A percentile compares a stretch with the other conserved stretches of the same genome.
These are phyloP conservation scores for Drosophila tanythrix DNA, from an alignment of 2,888 invertebrate species.

Conservation along the genomic window DNA sequence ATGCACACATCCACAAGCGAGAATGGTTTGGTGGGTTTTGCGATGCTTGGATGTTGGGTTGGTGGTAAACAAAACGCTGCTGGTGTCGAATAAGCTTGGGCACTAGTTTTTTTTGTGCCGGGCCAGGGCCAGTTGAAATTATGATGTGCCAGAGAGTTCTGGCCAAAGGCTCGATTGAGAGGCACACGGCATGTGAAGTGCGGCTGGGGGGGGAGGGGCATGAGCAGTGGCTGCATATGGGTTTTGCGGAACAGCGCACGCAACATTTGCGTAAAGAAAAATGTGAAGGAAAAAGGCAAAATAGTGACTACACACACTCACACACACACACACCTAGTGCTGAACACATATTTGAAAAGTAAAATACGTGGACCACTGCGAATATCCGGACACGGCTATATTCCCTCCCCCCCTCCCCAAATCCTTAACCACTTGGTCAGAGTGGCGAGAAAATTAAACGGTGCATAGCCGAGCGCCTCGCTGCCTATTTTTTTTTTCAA, in stretches of 20 bases:
- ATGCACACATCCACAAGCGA: background rate
- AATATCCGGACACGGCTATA: slow-evolving; percentile 56
- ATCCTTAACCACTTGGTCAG: slow-evolving; percentile 34
- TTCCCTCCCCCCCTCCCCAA: background rate
- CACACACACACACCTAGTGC: slow-evolving; percentile 53
- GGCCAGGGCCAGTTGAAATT: slow-evolving; percentile 65
- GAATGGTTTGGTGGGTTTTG: background rate
- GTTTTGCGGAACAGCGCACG: slow-evolving; percentile 50
- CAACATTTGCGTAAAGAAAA: slow-evolving; percentile 67
- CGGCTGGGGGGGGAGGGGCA: background rate
- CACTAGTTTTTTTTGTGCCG: slow-evolving; percentile 69
- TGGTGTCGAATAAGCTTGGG: slow-evolving; percentile 70
- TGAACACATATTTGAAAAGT: slow-evolving; percentile 78
- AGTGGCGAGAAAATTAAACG: slow-evolving; percentile 75
- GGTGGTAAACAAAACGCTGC: slow-evolving; percentile 55
- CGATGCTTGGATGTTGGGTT: background rate
- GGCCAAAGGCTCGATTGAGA: slow-evolving; percentile 50
- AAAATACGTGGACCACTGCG: slow-evolving; percentile 74
- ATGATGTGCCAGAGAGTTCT: slow-evolving; percentile 68
- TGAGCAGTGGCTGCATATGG: slow-evolving; percentile 16
- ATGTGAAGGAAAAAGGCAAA: slow-evolving; percentile 13
- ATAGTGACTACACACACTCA: slow-evolving; percentile 27
- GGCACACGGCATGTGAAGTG: background rate
- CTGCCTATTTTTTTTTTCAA: slow-evolving; percentile 14
- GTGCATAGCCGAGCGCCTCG: slow-evolving; percentile 62